Conservation (phyloP, 2,797 vertebrate genomes). For the Smutsia temminckii region DNA sequence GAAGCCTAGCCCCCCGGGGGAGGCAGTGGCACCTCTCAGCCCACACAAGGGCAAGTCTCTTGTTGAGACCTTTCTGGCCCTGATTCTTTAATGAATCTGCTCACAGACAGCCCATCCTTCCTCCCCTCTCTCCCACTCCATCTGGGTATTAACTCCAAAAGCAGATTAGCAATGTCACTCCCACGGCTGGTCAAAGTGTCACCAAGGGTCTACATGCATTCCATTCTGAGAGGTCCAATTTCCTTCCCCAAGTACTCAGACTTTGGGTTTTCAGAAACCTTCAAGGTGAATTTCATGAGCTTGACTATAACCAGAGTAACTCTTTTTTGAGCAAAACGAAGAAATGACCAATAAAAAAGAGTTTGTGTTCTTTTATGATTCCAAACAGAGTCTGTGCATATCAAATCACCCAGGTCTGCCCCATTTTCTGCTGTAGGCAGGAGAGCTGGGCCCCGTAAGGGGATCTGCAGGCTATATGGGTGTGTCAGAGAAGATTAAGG, state of each 20-base stretch:
- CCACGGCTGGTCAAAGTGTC: neutral
- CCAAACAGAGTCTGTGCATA: neutral
- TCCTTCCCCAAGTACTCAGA: neutral
- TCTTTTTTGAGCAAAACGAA: constrained; percentile 7
- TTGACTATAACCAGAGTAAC: neutral
- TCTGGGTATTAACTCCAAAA: constrained; percentile 69
- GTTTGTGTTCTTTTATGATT: neutral
- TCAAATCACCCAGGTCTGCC: neutral
- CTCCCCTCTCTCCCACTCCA: neutral
- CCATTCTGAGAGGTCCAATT: neutral
- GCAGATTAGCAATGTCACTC: constrained; percentile 72
- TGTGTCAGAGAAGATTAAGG: neutral
- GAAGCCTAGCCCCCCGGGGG: neutral
- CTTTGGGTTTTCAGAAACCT: constrained; percentile 8
- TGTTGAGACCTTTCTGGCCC: neutral
- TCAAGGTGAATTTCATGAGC: neutral
- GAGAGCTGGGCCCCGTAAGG: neutral
- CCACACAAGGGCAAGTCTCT: neutral
- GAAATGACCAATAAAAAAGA: neutral
- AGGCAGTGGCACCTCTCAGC: rapidly evolving
- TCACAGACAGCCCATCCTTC: rapidly evolving
- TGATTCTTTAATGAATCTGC: rapidly evolving
- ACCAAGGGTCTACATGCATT: neutral
- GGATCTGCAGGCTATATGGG: neutral
- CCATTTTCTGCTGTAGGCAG: neutral